A percentile compares a stretch with the other conserved stretches of the same genome.
phyloP scores from a whole-genome alignment of 1,140 invertebrate species.

The Coptotermes formosanus region DNA sequence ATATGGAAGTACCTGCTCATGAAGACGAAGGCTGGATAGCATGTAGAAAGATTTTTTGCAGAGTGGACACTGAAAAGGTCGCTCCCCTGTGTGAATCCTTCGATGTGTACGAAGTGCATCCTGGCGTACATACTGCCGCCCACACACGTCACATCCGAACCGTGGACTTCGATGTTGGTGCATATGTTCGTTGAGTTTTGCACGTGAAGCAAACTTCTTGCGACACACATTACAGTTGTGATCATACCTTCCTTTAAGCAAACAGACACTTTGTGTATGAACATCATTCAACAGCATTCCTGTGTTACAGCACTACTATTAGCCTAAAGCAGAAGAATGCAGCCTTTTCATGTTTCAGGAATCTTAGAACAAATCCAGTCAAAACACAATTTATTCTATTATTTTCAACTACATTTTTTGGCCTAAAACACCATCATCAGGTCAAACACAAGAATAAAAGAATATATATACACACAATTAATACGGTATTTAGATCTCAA shows the following conservation, averaged over 20 bases:
- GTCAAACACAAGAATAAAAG: too few relatives aligned
- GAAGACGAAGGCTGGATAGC: slow-evolving; percentile 28
- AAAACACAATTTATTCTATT: too few relatives aligned
- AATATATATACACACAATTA: too few relatives aligned
- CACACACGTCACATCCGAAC: slow-evolving; percentile 33
- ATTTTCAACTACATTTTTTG: too few relatives aligned
- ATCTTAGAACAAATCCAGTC: too few relatives aligned
- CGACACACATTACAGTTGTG: slow-evolving; percentile 33
- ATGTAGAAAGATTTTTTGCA: slow-evolving; percentile 24
- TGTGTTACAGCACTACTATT: too few relatives aligned
- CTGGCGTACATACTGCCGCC: slow-evolving; percentile 35
- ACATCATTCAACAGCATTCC: too few relatives aligned
- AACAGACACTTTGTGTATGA: background rate
- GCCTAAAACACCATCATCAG: too few relatives aligned
- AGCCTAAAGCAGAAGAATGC: too few relatives aligned
- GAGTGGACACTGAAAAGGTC: slow-evolving; percentile 29
- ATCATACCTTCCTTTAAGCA: slow-evolving; percentile 34
- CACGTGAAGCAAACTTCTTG: slow-evolving; percentile 35
- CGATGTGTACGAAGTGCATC: slow-evolving; percentile 27
- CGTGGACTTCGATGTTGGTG: slow-evolving; percentile 33
- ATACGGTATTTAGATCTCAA: too few relatives aligned
- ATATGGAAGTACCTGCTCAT: slow-evolving; percentile 24
- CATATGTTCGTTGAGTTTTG: slow-evolving; percentile 36
- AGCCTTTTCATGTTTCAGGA: too few relatives aligned
- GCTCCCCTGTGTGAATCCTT: slow-evolving; percentile 19